Conservation (phyloP, 35 echinoderm and acorn worm genomes). For the Lytechinus variegatus region DNA sequence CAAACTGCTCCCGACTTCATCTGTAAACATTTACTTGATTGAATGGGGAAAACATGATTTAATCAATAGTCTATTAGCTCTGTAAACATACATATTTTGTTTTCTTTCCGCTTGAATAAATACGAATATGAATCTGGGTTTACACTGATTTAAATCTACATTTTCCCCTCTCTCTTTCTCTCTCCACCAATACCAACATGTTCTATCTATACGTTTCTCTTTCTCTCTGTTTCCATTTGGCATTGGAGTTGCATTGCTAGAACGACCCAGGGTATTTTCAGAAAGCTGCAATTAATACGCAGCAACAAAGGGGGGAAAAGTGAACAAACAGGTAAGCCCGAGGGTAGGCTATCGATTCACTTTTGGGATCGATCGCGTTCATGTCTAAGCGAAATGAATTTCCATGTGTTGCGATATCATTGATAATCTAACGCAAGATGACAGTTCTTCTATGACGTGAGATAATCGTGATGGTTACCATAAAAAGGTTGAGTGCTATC, state of each 20-base stretch:
- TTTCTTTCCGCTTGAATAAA: no score
- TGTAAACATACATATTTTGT: no score
- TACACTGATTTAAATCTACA: no score
- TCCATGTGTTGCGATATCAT: not conserved
- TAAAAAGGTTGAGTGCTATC: no score
- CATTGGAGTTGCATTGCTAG: not conserved
- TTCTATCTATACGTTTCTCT: not conserved
- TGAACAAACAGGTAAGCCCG: constrained; percentile 20
- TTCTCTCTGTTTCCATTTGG: constrained; percentile 15
- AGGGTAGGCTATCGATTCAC: constrained; percentile 16
- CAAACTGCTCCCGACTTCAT: no score
- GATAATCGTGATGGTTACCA: not conserved
- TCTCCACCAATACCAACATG: not conserved
- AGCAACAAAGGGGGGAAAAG: constrained; percentile 4
- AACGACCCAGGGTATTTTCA: not conserved
- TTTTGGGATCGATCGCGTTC: not conserved
- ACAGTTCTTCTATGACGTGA: not conserved
- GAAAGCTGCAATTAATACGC: not conserved
- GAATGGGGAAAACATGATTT: no score
- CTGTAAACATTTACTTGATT: no score
- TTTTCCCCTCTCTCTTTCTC: not conserved
- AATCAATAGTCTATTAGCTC: no score
- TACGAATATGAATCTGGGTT: no score
- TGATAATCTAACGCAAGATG: not conserved
- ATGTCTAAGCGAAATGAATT: constrained; percentile 47